These are phyloP conservation scores for Sebastes alutus DNA, from an alignment of 2,797 vertebrate species.

Conservation along the genomic window DNA sequence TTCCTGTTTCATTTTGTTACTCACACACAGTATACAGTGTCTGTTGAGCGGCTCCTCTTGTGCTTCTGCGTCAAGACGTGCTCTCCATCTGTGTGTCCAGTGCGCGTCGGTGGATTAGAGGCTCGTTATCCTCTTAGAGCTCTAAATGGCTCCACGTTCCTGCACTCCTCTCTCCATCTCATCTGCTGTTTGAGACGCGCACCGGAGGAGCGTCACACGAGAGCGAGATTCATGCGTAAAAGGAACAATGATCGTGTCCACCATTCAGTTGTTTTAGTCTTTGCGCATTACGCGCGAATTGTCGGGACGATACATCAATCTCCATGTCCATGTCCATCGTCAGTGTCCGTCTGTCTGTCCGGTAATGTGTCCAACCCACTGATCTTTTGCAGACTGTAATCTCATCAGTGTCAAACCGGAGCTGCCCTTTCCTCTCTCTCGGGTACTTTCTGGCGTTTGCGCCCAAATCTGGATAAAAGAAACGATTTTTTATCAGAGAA, in stretches of 20 bases:
- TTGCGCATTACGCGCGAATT: slow-evolving; percentile 47
- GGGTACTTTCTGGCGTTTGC: slow-evolving; percentile 38
- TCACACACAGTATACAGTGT: background rate
- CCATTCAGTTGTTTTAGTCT: slow-evolving; percentile 2
- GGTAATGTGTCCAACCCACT: slow-evolving; percentile 57
- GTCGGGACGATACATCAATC: background rate
- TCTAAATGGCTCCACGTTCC: slow-evolving; percentile 76
- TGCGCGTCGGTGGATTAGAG: slow-evolving; percentile 79
- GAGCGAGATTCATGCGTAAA: slow-evolving; percentile 46
- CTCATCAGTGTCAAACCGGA: slow-evolving; percentile 73
- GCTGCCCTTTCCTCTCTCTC: slow-evolving; percentile 59
- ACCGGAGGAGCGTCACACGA: slow-evolving; percentile 26
- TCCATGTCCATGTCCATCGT: slow-evolving; percentile 6
- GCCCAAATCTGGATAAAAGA: slow-evolving; percentile 16
- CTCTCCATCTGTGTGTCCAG: slow-evolving; percentile 82
- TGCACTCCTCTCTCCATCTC: slow-evolving; percentile 54
- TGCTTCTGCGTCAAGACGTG: slow-evolving; percentile 69
- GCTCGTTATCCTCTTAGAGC: slow-evolving; percentile 87
- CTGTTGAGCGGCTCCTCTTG: slow-evolving; percentile 18
- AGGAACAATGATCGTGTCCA: slow-evolving; percentile 4
- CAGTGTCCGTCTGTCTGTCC: slow-evolving; percentile 9
- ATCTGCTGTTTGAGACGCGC: slow-evolving; percentile 44
- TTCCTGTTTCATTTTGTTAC: background rate
- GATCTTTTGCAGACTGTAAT: slow-evolving; percentile 80
- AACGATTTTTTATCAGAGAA: background rate